Base-by-base conservation (phyloP, 1,140 invertebrate genomes). In the Tachypleus tridentatus region DNA sequence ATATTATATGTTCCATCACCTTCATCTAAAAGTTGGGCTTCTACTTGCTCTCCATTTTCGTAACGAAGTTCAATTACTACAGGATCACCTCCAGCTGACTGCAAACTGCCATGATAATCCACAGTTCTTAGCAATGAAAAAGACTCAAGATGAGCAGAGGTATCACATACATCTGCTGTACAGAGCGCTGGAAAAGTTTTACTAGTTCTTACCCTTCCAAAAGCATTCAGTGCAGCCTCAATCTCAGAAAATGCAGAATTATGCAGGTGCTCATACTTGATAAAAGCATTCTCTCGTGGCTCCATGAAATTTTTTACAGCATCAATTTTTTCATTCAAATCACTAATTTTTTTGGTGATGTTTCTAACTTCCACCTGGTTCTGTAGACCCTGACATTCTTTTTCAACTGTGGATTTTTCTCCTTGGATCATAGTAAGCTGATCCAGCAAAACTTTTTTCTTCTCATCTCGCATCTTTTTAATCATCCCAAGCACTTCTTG, bases 241-340 rank as follows among this genome's bases (percentile, higher is more conserved):
- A 82, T 74, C 49, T 79, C 76, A 48, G 75, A 73, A 4, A 79
- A 70, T 4, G 79, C 76, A 29, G 71, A 74, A 64, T 80, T 80
- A 67, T 78, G 74, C 63, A 82, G 82, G 72, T 88, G 88, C 76
- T 93, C 89, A 68, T 88, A 90, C 4, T 85, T 84, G 48, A 95
- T 78, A 78, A 93, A 94, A 9, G 89, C 86, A 77, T 95, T 95
- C 78, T 95, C 92, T 57, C 91, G 76, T 0, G 92, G 92, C 77
- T 95, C 92, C 4, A 86, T 84, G 29, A 97, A 76, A 5, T 84
- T 84, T 8, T 84, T 83, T 4, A 91, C 87, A 11, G 88, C 84
- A 65, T 94, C 90, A 3, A 95, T 77, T 72, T 93, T 87, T 64
- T 89, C 88, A 4, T 88, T 88, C n/a, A 97, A 76, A 63, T 88